Base-by-base conservation (phyloP, 2,888 invertebrate genomes). In the Lysandra bellargus region DNA sequence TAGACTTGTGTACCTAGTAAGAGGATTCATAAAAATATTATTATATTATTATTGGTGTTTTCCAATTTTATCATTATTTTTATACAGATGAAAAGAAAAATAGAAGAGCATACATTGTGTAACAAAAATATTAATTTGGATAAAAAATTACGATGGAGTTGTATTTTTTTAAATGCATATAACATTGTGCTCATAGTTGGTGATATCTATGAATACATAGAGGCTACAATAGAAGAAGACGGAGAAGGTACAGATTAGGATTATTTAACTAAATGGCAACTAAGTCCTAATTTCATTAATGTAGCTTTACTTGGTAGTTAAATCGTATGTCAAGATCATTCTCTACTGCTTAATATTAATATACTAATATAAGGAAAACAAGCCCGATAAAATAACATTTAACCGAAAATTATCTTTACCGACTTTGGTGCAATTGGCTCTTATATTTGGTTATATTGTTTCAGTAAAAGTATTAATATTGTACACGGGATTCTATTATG, bases 391-490 rank as follows among this genome's bases (percentile, higher is more conserved):
- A 49, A 9, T 49, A 49, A 49, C 57, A 57, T 57, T 57, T 17
- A 57, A 57, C 0, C 14, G 53, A 14, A 17, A 57, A 57, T 14
- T 57, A 17, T 4, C 4, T 57, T 57, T 57, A 57, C 17, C 14
- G 14, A 17, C 49, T 49, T 49, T 60, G 17, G 60, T 60, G 60
- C 6, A 60, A n/a, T 60, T 60, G n/a, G 6, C 9, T 17, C 30
- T 30, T 69, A 4, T 30, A 49, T 4, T 53, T 75, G 1, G 30
- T 53, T 23, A 57, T 57, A 2, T 57, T 14, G 33, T 69, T 53
- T 33, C 57, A 76, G 76, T 53, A 17, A 76, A 23, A 57, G 53
- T 53, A 1, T 30, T 76, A 14, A 76, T 76, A 76, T 53, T 76
- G 33, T 76, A 76, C 33, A 76, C 33, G 17, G 33, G 53, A 33